Conservation (phyloP, 2,888 invertebrate genomes). For the Mesoligia furuncula region DNA sequence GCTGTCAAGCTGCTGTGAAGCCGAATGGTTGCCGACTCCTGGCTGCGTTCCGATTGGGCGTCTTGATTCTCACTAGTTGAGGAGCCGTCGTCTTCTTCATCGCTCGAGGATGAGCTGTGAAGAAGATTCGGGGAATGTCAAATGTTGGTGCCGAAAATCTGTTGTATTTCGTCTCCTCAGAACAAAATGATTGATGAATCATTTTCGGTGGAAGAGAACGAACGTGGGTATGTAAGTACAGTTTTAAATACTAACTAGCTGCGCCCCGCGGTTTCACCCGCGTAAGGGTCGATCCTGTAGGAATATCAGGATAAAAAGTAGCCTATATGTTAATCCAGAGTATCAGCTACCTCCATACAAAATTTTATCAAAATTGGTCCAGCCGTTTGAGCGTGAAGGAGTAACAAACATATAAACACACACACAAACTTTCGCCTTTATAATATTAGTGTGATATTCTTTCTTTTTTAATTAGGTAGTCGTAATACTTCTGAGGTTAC, state of each 20-base stretch:
- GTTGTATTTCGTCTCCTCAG: not conserved
- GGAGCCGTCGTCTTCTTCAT: conserved; percentile 91
- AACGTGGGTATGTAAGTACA: not conserved
- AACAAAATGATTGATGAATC: not conserved
- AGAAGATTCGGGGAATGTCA: not conserved
- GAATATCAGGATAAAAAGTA: too few relatives aligned
- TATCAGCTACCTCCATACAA: too few relatives aligned
- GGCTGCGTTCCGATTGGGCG: conserved; percentile 83
- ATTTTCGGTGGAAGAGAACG: not conserved
- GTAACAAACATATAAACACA: too few relatives aligned
- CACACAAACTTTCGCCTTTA: too few relatives aligned
- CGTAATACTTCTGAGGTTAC: not conserved
- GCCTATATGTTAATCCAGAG: too few relatives aligned
- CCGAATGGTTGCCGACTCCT: conserved; percentile 80
- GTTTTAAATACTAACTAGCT: not conserved
- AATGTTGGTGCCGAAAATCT: not conserved
- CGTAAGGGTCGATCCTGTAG: too few relatives aligned
- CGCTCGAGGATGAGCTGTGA: conserved; percentile 93
- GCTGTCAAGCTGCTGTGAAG: conserved; percentile 74
- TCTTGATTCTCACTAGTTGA: conserved; percentile 87
- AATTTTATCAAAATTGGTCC: too few relatives aligned
- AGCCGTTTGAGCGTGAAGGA: too few relatives aligned
- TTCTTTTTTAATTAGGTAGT: too few relatives aligned
- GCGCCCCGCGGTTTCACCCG: too few relatives aligned
- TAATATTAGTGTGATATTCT: not conserved